These are phyloP conservation scores for Troides oblongomaculatus DNA, from an alignment of 2,888 invertebrate genomes.

Conservation along the genomic window DNA sequence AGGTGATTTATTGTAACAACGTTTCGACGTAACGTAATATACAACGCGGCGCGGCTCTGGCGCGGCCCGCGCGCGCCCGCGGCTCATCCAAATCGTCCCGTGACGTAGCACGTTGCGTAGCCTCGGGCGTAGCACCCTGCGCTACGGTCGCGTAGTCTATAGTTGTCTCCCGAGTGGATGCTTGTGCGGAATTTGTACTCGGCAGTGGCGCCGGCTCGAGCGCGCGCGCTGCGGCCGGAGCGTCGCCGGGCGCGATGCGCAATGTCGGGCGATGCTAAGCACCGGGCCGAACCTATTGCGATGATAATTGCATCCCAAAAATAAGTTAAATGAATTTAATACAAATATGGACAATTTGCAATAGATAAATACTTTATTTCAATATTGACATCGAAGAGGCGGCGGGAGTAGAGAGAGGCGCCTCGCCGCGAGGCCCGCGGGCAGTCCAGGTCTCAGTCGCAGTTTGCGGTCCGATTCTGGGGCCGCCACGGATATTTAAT, in stretches of 20 bases:
- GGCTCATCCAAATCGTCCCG: too few species aligned
- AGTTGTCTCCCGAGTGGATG: constrained; percentile 78
- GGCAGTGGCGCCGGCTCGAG: constrained; percentile 69
- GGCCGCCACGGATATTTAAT: too few species aligned
- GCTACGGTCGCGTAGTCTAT: constrained; percentile 43
- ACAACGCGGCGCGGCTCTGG: constrained; percentile 40
- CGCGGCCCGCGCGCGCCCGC: too few species aligned
- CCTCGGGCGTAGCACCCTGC: too few species aligned
- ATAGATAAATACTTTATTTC: constrained; percentile 53
- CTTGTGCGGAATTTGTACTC: constrained; percentile 88
- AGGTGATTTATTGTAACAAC: constrained; percentile 60
- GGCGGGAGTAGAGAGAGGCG: constrained; percentile 51
- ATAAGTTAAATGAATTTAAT: constrained; percentile 54
- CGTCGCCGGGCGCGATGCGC: too few species aligned
- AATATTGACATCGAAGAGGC: constrained; percentile 52
- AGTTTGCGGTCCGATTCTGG: too few species aligned
- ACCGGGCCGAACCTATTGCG: too few species aligned
- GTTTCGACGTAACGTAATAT: constrained; percentile 61
- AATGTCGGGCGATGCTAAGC: too few species aligned
- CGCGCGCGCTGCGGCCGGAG: too few species aligned
- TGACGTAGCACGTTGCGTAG: too few species aligned
- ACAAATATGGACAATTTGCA: constrained; percentile 61
- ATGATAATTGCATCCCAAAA: constrained; percentile 36
- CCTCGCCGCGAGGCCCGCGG: constrained; percentile 33
- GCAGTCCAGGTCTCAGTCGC: too few species aligned